Evolutionary conservation across 2,113 vertebrate species (phyloP), one percentile per base, ranked within the genome.

Genomic region (Hippocampus guttulatus): DNA sequence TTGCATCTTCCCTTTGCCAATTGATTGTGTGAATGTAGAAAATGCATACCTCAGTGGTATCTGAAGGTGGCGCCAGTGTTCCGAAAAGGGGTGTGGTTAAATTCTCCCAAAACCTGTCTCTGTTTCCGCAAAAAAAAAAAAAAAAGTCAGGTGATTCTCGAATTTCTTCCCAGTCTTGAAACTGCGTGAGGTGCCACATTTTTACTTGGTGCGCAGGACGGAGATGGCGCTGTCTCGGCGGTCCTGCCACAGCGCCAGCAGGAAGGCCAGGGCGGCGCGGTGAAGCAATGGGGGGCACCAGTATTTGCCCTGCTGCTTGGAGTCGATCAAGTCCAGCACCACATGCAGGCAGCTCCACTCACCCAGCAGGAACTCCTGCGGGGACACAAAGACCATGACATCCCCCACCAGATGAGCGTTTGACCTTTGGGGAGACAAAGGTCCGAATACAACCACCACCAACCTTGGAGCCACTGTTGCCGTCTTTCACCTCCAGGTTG

Each of bases 201-300:
- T 43, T 75, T 67, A 98, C 97, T 97, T 98, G 81, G 92, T 94
- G 55, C 96, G 92, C 47, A 99, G 91, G 12, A 98, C 96, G 0
- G 96, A 93, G 91, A 98, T 97, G 79, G 97, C 97, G 0, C 97
- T 98, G 8, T 99, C 96, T 0, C 97, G 87, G 0, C 97, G 95
- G 83, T 99, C 97, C 90, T 98, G 96, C 97, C 97, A 99, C 72
- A 99, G 91, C 1, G 97, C 96, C 0, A 99, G 95, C 33, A 99
- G 92, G 86, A 99, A 99, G 75, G 95, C 94, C 1, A 98, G 90
- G 45, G 96, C 95, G 0, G 97, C 95, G 0, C 95, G 93, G 75
- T 98, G 97, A 58, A 99, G 87, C 30, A 96, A 90, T 0, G 97
- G 96, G 0, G 95, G 95, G 72, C 95, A 98, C 95, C 95, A 99